Evolutionary conservation across 2,797 vertebrate genomes (phyloP), one percentile per base, ranked within the genome.

Genomic region (Mormyrus proboscirostris): DNA sequence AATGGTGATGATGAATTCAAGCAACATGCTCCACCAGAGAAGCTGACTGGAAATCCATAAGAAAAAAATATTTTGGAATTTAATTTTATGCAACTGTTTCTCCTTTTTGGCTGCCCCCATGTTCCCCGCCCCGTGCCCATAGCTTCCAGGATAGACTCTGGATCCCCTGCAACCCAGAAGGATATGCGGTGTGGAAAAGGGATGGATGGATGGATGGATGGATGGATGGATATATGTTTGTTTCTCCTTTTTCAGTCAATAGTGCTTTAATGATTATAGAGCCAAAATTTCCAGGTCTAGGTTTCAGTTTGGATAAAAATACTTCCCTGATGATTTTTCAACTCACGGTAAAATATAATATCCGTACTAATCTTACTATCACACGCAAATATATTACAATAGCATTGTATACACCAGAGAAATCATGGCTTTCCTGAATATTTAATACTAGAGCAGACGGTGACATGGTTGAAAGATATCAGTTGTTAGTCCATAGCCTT

Each of bases 51-150:
- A 90, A 87, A 93, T 93, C 90, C 88, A 93, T 93, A 91, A 91
- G 87, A 59, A 86, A 89, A 91, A 88, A 91, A 90, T 91, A 91
- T 89, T 90, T 89, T 90, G 90, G 89, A 92, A 93, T 92, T 89
- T 88, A 93, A 93, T 93, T 93, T 90, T 91, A 91, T 90, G 89
- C 91, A 90, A 53, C 25, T n/a, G 55, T 59, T 69, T 65, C 69
- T 88, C 87, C 33, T 83, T 73, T 85, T 91, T 86, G 51, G 51
- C 14, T 4, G 51, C 0, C 51, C 16, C 51, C 3, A 4, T 55
- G 51, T 55, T 55, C 14, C 16, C 51, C 51, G 4, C 51, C 51
- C 5, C 14, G 1, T 4, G 51, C 14, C 14, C 8, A 16, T 55
- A 53, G 14, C 14, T 53, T 53, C 51, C 51, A 14, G 51, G 51